Base-by-base conservation (phyloP, 2,113 vertebrate genomes). In the Corythaeola cristata region DNA sequence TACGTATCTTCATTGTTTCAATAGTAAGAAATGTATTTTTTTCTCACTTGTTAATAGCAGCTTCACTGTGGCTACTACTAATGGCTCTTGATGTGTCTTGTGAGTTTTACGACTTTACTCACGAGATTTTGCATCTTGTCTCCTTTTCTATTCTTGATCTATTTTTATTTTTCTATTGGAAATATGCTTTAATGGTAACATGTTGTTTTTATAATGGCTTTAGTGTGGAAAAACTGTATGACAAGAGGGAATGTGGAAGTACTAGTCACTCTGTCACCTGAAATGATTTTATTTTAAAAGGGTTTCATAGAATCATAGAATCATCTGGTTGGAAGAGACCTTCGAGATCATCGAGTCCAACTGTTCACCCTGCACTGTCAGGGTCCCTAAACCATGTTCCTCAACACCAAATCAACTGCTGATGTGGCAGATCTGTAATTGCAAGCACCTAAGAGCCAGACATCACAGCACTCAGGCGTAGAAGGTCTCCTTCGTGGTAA, bases 391-490 rank as follows among this genome's bases (percentile, higher is more conserved):
- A n/a, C n/a, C n/a, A n/a, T n/a, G n/a, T n/a, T n/a, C n/a, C n/a
- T n/a, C n/a, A n/a, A n/a, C n/a, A n/a, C n/a, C n/a, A n/a, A n/a
- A n/a, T n/a, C n/a, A 67, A 3, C 28, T 44, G 23, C 37, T 85
- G 16, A 18, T 53, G n/a, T 37, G 33, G 21, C 18, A 67, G 35
- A 37, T 67, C 24, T 56, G 33, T 63, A 39, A 41, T 11, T 62
- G 16, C 16, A 63, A 55, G 9, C 10, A 56, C 16, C 16, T 30
- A 11, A 47, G 64, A 77, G 30, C 11, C 47, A 53, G 16, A 8
- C 6, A 8, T 12, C n/a, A 27, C 15, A 76, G 24, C 35, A 44
- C 5, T 41, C 0, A 0, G 3, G 18, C 14, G 11, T 85, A 24
- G 11, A n/a, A 58, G 7, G 3, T 73, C 27, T 73, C 6, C 8